Percentiles rank a stretch among this genome's conserved stretches.
Evolutionary conservation across 2,797 vertebrate genomes (phyloP).

Genomic region (Diglossa cyanea): DNA sequence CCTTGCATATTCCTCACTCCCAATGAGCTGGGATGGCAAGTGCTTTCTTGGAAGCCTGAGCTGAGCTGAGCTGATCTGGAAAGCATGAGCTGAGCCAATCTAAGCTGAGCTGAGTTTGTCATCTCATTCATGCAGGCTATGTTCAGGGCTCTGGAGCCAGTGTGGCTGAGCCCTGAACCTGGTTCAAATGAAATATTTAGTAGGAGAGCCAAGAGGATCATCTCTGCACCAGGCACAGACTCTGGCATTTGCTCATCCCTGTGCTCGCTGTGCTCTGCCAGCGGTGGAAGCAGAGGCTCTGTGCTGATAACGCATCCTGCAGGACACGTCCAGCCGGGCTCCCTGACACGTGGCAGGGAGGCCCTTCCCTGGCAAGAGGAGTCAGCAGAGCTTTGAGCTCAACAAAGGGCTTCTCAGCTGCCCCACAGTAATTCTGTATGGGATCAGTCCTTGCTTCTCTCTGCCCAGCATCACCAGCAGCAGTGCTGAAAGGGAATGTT

Average conservation of each 20-base stretch:
- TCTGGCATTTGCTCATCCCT: not conserved
- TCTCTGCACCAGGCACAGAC: not conserved
- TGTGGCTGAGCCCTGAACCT: not conserved
- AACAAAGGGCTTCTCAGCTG: not conserved
- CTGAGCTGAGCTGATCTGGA: not conserved
- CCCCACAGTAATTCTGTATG: not conserved
- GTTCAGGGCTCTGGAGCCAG: not conserved
- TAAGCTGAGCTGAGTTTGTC: not conserved
- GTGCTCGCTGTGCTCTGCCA: not conserved
- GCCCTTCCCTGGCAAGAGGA: not conserved
- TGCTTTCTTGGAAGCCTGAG: not conserved
- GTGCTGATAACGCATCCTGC: not conserved
- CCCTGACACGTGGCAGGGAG: accelerated
- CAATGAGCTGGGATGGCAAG: not conserved
- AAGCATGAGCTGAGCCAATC: not conserved
- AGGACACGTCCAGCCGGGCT: not conserved
- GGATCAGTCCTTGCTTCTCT: not conserved
- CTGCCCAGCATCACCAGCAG: not conserved
- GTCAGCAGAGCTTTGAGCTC: not conserved
- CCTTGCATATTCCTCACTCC: not conserved
- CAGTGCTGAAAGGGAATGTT: not conserved
- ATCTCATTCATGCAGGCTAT: not conserved
- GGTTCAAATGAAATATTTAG: not conserved
- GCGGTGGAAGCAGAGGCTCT: not conserved
- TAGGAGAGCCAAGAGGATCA: not conserved